Base-by-base conservation (phyloP, 1,140 invertebrate species). In the Pseudomyrmex sp. region DNA sequence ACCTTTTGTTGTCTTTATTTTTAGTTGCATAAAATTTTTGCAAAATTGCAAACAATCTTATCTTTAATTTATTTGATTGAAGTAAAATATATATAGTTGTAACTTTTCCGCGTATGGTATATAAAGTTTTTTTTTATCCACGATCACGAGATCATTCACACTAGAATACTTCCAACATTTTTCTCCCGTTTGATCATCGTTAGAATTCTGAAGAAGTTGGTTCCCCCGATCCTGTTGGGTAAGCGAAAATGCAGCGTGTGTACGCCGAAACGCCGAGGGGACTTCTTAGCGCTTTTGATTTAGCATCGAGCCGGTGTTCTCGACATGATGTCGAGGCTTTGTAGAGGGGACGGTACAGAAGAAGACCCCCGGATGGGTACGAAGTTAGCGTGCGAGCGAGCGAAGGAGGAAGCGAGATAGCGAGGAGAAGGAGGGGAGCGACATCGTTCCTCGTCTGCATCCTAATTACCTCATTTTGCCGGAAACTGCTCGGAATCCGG, bases 401-500 rank as follows among this genome's bases (percentile, higher is more conserved):
- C 63, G 61, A 52, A 35, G 2, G 18, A 69, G 63, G 54, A 26
- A 59, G 23, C 18, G 65, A n/a, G 35, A 63, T 20, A 58, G 35
- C 35, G 46, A 26, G 15, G 50, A 13, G 15, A 26, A 15, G 52
- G 61, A 46, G 54, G 61, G 18, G 59, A 82, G 75, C 72, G 85
- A 73, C 85, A 76, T 85, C 83, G 86, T 80, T 88, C 85, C 90
- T 93, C 90, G 91, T 93, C 91, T 93, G 93, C 92, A 94, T 94
- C 90, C 92, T 94, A 94, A 94, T 94, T 94, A 93, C 93, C 93
- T 93, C 92, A 94, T 94, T 94, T 93, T 88, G 74, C 86, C 88
- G 86, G 79, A 92, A 93, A 93, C 93, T 93, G 91, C 89, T 90
- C 91, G 91, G 92, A 93, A 93, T 91, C 89, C 83, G 69, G 90